phyloP scores from a whole-genome alignment of 2,113 vertebrate genomes.

The Megaptera novaeangliae region DNA sequence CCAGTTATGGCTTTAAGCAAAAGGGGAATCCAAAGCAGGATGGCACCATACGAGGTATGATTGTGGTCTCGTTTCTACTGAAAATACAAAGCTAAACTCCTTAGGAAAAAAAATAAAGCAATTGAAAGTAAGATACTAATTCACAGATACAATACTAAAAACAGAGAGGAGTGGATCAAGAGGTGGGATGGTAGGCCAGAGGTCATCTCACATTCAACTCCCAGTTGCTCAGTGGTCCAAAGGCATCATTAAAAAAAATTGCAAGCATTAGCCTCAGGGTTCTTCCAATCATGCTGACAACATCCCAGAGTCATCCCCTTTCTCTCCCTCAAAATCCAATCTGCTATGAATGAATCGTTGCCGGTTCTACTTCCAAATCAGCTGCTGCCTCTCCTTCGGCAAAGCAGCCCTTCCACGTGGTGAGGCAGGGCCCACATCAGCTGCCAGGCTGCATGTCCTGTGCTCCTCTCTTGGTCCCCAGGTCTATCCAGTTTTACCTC shows the following conservation, averaged over 20 bases:
- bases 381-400: not conserved
- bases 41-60: not conserved
- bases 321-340: not conserved
- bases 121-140: not conserved
- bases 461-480: not conserved
- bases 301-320: not conserved
- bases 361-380: not conserved
- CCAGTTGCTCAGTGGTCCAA: not conserved
- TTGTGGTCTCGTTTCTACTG: not conserved
- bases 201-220: not conserved
- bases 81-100: not conserved
- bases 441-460: rapidly evolving
- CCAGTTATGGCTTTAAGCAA: not conserved
- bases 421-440: not conserved
- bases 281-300: not conserved
- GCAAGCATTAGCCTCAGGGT: not conserved
- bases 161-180: not conserved
- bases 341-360: not conserved
- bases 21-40: not conserved
- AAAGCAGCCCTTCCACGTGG: not conserved
- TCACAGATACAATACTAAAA: not conserved
- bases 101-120: not conserved
- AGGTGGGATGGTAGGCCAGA: not conserved
- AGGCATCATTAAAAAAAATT: not conserved
- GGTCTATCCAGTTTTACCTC: not conserved